Evolutionary conservation across 2,888 invertebrate genomes (phyloP).

Genomic region (Bruchidius siliquastri): DNA sequence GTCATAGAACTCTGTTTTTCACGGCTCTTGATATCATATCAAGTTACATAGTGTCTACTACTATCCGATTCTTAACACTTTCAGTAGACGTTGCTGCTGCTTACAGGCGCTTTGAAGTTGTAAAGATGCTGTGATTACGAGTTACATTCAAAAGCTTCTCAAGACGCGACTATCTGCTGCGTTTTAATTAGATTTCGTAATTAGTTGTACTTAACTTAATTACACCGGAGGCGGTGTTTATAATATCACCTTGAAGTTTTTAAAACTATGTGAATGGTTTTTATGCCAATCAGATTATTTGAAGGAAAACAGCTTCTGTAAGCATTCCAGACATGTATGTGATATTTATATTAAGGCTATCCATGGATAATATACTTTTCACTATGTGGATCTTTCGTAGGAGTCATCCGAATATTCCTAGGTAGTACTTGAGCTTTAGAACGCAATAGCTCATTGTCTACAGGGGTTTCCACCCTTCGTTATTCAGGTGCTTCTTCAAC

Average conservation of each 20-base stretch:
- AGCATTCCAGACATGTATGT: too few relatives aligned
- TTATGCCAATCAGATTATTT: neutral
- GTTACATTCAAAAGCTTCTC: neutral
- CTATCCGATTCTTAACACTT: neutral
- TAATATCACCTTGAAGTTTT: neutral
- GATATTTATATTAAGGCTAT: too few relatives aligned
- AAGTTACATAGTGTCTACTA: neutral
- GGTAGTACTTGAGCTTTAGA: too few relatives aligned
- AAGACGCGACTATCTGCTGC: neutral
- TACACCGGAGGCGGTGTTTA: neutral
- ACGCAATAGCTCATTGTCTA: too few relatives aligned
- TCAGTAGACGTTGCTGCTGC: neutral
- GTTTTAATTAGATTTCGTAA: neutral
- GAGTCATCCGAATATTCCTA: too few relatives aligned
- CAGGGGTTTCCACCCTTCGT: too few relatives aligned
- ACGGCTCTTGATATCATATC: neutral
- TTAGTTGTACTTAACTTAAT: neutral
- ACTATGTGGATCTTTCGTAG: too few relatives aligned
- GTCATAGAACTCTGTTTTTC: neutral
- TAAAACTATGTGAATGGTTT: neutral
- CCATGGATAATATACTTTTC: too few relatives aligned
- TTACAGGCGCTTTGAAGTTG: neutral
- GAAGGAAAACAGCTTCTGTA: neutral
- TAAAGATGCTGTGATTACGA: neutral
- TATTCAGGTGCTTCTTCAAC: too few relatives aligned